Evolutionary conservation across 2,888 invertebrate species (phyloP).

Genomic region (Drosophila affinis): DNA sequence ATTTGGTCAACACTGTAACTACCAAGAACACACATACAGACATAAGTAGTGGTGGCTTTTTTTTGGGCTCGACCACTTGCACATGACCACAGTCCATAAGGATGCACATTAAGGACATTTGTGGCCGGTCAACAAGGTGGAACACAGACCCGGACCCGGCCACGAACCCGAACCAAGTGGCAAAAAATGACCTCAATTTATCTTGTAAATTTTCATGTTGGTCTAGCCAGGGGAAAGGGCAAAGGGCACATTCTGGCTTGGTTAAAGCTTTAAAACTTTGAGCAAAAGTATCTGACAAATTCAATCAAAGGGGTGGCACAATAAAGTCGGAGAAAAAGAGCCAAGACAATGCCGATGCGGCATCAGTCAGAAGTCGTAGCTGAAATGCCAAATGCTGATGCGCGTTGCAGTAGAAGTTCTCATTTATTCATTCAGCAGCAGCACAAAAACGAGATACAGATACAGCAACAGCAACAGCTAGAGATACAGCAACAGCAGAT

Average conservation of each 20-base stretch:
- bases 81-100: conserved; percentile 70
- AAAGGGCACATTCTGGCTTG: conserved; percentile 1
- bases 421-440: conserved; percentile 41
- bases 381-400: conserved; percentile 61
- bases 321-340: conserved; percentile 18
- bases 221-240: conserved; percentile 10
- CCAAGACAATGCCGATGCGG: conserved; percentile 53
- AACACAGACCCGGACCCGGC: conserved; percentile 65
- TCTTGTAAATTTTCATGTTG: conserved; percentile 70
- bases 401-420: conserved; percentile 60
- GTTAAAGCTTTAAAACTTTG: conserved; percentile 53
- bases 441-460: conserved; percentile 45
- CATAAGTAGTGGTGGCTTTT: conserved; percentile 14
- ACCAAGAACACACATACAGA: conserved; percentile 18
- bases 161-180: conserved; percentile 65
- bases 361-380: conserved; percentile 25
- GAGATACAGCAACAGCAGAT: conserved; percentile 26
- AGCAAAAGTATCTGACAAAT: conserved; percentile 53
- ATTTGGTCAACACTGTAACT: conserved; percentile 44
- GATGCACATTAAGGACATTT: conserved; percentile 83
- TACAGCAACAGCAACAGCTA: conserved; percentile 27
- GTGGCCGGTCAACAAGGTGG: conserved; percentile 76
- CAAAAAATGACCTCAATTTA: conserved; percentile 84
- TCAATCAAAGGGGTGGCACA: conserved; percentile 61
- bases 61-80: conserved; percentile 66